Evolutionary conservation across 2,888 invertebrate species (phyloP).

Genomic region (Smittia sp.): DNA sequence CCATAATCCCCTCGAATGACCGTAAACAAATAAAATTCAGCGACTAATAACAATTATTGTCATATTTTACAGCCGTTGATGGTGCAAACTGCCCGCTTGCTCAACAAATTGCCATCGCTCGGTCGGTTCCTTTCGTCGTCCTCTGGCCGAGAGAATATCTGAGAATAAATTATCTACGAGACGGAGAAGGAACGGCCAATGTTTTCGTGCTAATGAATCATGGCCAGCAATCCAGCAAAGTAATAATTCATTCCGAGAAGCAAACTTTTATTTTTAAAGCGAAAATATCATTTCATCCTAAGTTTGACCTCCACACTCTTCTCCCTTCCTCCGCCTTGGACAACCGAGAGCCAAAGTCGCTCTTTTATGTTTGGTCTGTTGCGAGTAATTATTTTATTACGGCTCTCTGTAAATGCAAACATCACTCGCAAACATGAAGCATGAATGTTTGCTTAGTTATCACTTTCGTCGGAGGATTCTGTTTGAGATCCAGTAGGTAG

Average conservation of each 20-base stretch:
- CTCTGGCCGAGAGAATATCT: neutral
- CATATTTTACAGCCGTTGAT: neutral
- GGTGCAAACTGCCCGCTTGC: slow-evolving; percentile 18
- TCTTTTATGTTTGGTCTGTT: slow-evolving; percentile 14
- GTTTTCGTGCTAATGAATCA: slow-evolving; percentile 19
- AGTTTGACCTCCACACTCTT: slow-evolving; percentile 10
- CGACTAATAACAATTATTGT: slow-evolving; percentile 14
- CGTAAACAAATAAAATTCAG: slow-evolving; percentile 2
- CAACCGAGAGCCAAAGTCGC: neutral
- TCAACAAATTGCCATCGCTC: neutral
- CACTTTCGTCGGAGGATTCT: neutral
- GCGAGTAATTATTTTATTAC: slow-evolving; percentile 25
- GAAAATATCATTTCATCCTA: slow-evolving; percentile 25
- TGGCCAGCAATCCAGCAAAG: slow-evolving; percentile 13
- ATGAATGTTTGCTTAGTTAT: slow-evolving; percentile 2
- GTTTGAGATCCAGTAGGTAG: neutral
- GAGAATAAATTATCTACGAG: neutral
- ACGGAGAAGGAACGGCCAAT: neutral
- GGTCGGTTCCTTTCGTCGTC: neutral
- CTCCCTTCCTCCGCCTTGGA: neutral
- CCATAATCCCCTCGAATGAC: neutral
- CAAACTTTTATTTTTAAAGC: slow-evolving; percentile 15
- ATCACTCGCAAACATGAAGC: neutral
- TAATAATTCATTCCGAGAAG: slow-evolving; percentile 40
- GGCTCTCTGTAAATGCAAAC: slow-evolving; percentile 1